Conservation (phyloP, 2,888 invertebrate genomes). For the Pseudococcus viburni region DNA sequence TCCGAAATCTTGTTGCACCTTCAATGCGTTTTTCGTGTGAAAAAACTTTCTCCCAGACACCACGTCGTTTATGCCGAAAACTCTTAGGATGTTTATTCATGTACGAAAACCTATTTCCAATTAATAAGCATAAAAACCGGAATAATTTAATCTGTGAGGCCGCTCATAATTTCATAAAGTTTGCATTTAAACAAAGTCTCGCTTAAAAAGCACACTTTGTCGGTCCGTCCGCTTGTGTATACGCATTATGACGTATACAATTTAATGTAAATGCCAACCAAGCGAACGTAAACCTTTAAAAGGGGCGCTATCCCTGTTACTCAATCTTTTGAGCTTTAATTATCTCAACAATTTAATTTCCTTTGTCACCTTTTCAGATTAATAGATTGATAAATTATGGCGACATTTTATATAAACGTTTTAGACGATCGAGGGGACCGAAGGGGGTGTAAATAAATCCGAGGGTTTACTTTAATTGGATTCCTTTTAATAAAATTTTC, state of each 20-base stretch:
- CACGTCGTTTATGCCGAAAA: not conserved
- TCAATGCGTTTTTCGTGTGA: too few species aligned
- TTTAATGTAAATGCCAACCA: constrained; percentile 47
- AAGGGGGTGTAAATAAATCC: constrained; percentile 17
- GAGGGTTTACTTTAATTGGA: constrained; percentile 45
- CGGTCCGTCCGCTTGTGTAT: constrained; percentile 5
- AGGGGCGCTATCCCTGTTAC: constrained; percentile 34
- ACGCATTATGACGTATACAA: constrained; percentile 44
- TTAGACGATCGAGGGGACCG: not conserved
- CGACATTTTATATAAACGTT: constrained; percentile 40
- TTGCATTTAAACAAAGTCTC: constrained; percentile 47
- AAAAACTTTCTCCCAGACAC: too few species aligned
- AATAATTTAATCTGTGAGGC: constrained; percentile 31
- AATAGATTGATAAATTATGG: constrained; percentile 47
- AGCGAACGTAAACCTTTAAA: constrained; percentile 49
- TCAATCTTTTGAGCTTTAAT: constrained; percentile 47
- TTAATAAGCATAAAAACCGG: constrained; percentile 37
- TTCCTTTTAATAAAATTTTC: constrained; percentile 47
- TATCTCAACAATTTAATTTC: constrained; percentile 49
- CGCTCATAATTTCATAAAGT: constrained; percentile 37
- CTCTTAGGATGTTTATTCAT: not conserved
- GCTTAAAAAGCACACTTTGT: constrained; percentile 46
- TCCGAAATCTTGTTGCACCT: too few species aligned
- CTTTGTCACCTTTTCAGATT: constrained; percentile 47
- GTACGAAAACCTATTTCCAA: constrained; percentile 24